A percentile compares a stretch with the other conserved stretches of the same genome.
phyloP scores from a whole-genome alignment of 2,888 invertebrate genomes.

The Junonia oenone region DNA sequence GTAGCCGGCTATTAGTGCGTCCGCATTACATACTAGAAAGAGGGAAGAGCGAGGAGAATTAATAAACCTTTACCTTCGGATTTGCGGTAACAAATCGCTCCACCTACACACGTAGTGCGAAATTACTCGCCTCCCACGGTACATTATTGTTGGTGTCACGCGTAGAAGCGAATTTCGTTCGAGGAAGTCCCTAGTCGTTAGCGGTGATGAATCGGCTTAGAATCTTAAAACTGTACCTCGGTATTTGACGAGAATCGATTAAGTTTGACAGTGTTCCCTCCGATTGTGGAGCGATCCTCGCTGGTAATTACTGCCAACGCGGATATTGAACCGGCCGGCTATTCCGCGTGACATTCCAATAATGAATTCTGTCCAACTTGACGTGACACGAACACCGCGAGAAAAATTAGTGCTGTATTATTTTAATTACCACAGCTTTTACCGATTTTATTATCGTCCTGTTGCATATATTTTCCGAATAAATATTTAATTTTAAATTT shows the following conservation, averaged over 20 bases:
- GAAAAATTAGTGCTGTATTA: slow-evolving; percentile 46
- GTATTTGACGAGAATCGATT: slow-evolving; percentile 65
- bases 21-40: slow-evolving; percentile 23
- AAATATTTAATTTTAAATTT: background rate
- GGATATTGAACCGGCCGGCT: slow-evolving; percentile 45
- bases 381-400: slow-evolving; percentile 49
- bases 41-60: slow-evolving; percentile 35
- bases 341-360: slow-evolving; percentile 56
- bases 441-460: background rate
- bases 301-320: slow-evolving; percentile 53
- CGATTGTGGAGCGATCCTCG: slow-evolving; percentile 56
- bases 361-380: slow-evolving; percentile 70
- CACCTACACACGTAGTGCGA: slow-evolving; percentile 39
- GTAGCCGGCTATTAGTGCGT: slow-evolving; percentile 40
- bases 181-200: slow-evolving; percentile 25
- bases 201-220: slow-evolving; percentile 30
- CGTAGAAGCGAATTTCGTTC: slow-evolving; percentile 15
- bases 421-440: slow-evolving; percentile 44
- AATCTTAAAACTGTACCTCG: slow-evolving; percentile 46
- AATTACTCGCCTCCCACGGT: slow-evolving; percentile 31
- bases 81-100: slow-evolving; percentile 38
- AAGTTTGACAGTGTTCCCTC: slow-evolving; percentile 63
- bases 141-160: slow-evolving; percentile 20
- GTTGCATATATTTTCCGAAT: background rate
- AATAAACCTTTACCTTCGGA: slow-evolving; percentile 34